Evolutionary conservation across 2,888 invertebrate species (phyloP), one percentile per base, ranked within the genome.

Genomic region (Phragmatobia fuliginosa): DNA sequence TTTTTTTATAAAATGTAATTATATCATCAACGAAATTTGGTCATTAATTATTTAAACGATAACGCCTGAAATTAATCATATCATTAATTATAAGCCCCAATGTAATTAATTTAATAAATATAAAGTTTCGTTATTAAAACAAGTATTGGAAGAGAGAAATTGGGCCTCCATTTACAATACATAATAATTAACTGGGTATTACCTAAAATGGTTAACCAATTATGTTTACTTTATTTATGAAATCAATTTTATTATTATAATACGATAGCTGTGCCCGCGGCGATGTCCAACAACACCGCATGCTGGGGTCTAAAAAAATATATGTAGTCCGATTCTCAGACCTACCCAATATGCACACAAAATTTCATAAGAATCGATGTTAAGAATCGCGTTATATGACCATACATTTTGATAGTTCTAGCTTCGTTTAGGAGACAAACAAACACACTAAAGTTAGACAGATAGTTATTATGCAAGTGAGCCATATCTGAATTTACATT

Each of bases 71-170:
- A 45, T 45, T 21, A 45, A 45, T 45, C 25, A 11, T 25, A 62
- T 63, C n/a, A 67, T 71, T 69, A 69, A 64, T 73, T 62, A 56
- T 49, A 66, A 67, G n/a, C 33, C 32, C 25, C 31, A 56, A 25
- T 38, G 65, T 45, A 64, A 72, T 74, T 72, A 72, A 70, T 71
- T 67, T 28, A 67, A 66, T 63, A 68, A 67, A 76, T 73, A 72
- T 69, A 49, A 66, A 58, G 64, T 70, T 70, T 60, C 31, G 14
- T 68, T 67, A 66, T 38, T 62, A 64, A 74, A 72, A 64, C 21
- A 49, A n/a, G 38, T 59, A 66, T 71, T 60, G 61, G 14, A 41
- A 38, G 36, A 62, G 32, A 45, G 32, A 32, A 49, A n/a, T 49
- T 63, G 32, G 49, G 63, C 14, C n/a, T 10, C 32, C 49, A 32